These are phyloP conservation scores for Galbula dea DNA, from an alignment of 2,113 vertebrate genomes.

Conservation along the genomic window DNA sequence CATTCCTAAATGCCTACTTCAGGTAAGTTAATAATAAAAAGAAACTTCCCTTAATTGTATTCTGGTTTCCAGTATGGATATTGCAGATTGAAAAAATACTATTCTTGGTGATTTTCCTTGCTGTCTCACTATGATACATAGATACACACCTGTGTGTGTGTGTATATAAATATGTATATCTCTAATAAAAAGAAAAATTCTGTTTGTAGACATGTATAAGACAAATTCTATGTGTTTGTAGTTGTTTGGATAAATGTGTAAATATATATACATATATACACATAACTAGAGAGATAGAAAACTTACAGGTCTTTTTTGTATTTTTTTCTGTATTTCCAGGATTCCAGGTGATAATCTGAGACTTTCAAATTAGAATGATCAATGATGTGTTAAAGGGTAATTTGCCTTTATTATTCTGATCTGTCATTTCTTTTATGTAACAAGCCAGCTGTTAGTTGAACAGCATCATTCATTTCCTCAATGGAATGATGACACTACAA, in stretches of 20 bases:
- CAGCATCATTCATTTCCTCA: conserved; percentile 49
- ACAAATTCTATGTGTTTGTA: not conserved
- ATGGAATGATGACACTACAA: conserved; percentile 57
- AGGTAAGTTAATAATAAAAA: not conserved
- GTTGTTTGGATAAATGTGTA: not conserved
- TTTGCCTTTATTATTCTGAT: conserved; percentile 60
- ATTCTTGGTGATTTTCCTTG: not conserved
- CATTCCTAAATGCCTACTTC: not conserved
- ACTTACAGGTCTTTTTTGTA: not conserved
- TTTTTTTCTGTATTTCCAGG: conserved; percentile 18
- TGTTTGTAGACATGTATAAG: not conserved
- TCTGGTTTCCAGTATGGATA: not conserved
- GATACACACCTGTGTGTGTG: not conserved
- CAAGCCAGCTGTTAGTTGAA: conserved; percentile 64
- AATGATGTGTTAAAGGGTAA: conserved; percentile 40
- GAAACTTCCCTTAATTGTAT: not conserved
- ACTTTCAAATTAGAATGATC: conserved; percentile 38
- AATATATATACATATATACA: not conserved
- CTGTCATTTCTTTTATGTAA: conserved; percentile 48
- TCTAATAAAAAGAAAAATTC: not conserved
- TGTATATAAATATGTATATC: not conserved
- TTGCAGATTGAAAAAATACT: not conserved
- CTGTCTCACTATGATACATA: not conserved
- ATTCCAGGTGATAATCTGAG: conserved; percentile 35
- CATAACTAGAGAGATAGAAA: not conserved